These are phyloP conservation scores for Lamellibrachia luymesi DNA, from an alignment of 1,140 invertebrate genomes.

Conservation along the genomic window DNA sequence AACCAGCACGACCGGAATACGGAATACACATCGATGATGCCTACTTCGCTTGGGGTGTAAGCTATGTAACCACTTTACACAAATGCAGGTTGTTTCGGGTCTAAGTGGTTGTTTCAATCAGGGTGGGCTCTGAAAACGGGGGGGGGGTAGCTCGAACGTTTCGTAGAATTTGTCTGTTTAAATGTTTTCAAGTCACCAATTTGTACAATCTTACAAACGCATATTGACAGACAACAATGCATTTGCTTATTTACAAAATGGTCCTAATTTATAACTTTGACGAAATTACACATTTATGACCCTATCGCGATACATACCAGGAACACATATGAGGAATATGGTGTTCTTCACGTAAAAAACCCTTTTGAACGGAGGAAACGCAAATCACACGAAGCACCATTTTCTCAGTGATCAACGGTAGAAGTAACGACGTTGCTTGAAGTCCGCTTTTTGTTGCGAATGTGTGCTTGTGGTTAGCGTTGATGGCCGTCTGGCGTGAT, in stretches of 20 bases:
- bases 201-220: no score
- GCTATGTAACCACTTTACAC: not conserved
- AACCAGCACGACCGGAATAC: not conserved
- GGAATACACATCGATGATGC: not conserved
- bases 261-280: no score
- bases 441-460: no score
- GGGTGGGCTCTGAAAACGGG: not conserved
- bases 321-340: not conserved
- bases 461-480: no score
- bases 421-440: no score
- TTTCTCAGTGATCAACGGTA: no score
- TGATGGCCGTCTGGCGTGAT: no score
- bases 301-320: not conserved
- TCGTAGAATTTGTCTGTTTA: not conserved
- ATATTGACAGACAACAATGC: no score
- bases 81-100: not conserved
- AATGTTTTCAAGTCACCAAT: no score
- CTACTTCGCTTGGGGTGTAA: not conserved
- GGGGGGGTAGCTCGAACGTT: not conserved
- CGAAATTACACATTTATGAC: no score
- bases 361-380: not conserved
- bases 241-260: no score
- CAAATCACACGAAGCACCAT: not conserved
- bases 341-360: not conserved
- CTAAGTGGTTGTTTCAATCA: not conserved